A percentile compares a stretch with the other conserved stretches of the same genome.
Evolutionary conservation across 2,888 invertebrate species (phyloP).

Genomic region (Gonocerus acuteangulatus): DNA sequence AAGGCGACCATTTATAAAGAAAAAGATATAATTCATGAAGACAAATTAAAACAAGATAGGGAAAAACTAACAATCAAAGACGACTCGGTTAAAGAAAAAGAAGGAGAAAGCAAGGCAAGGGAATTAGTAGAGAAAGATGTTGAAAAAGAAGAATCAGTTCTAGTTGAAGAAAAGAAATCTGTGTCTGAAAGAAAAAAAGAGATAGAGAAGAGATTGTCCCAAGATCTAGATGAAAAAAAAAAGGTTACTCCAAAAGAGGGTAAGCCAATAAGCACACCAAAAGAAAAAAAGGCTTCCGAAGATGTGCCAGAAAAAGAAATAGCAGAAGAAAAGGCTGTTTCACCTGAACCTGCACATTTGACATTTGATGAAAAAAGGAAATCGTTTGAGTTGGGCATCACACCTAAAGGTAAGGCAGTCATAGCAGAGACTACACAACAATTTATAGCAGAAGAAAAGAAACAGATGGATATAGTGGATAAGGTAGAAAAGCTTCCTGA

Average conservation of each 20-base stretch:
- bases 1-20: too few species aligned
- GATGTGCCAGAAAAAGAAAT: slow-evolving; percentile 36
- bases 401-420: slow-evolving; percentile 31
- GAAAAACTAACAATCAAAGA: background rate
- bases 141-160: slow-evolving; percentile 50
- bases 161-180: slow-evolving; percentile 49
- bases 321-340: slow-evolving; percentile 36
- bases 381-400: slow-evolving; percentile 39
- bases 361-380: slow-evolving; percentile 39
- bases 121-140: slow-evolving; percentile 73
- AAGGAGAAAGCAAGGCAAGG: slow-evolving; percentile 62
- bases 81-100: slow-evolving; percentile 58
- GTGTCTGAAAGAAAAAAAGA: slow-evolving; percentile 61
- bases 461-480: slow-evolving; percentile 7
- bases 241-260: slow-evolving; percentile 30
- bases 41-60: background rate
- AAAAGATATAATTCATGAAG: slow-evolving; percentile 35
- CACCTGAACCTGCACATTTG: slow-evolving; percentile 39
- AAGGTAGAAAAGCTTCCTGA: background rate
- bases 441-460: slow-evolving; percentile 32
- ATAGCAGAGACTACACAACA: slow-evolving; percentile 27
- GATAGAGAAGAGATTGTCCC: slow-evolving; percentile 33
- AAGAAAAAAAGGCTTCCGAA: slow-evolving; percentile 30
- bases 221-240: slow-evolving; percentile 36
- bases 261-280: slow-evolving; percentile 20